Evolutionary conservation across 1,140 invertebrate genomes (phyloP), one percentile per base, ranked within the genome.

Genomic region (Triops cancriformis): DNA sequence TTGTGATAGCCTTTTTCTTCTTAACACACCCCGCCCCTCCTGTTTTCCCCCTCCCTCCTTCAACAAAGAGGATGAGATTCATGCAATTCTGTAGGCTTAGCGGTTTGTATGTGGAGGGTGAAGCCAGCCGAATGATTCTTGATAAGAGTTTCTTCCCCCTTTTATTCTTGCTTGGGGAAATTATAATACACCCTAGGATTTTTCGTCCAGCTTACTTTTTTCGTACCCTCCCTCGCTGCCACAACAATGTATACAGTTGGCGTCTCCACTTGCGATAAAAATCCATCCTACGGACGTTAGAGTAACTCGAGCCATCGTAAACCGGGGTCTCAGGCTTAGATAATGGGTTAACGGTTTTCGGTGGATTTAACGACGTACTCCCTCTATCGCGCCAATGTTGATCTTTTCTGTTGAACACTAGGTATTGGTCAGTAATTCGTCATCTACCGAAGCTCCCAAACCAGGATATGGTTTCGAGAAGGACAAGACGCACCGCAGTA

Each of bases 71-170:
- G 51, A 64, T 18, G 9, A 23, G 51, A 64, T 5, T 64, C 51
- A 64, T 64, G 51, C 51, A 64, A 64, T 64, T 64, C 51, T 64
- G 51, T 64, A 64, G 51, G 51, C 51, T 64, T 64, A 64, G 51
- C 51, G 51, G 51, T 64, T 64, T 64, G 51, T 64, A 64, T 64
- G 51, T 64, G 51, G 51, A 37, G 51, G 51, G 51, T 64, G 51
- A 64, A 64, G 51, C 51, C 51, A 64, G 51, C 18, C 51, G 51
- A 64, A 64, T 64, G 51, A 64, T 64, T 64, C 51, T 64, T 64
- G 51, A 64, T 64, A 64, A 64, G n/a, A 64, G 51, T 23, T 64
- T 64, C 23, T 23, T n/a, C n/a, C 18, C 51, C 23, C 23, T 64
- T 64, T 23, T 23, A 64, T 64, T 64, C 51, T 64, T 18, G 51